phyloP scores from a whole-genome alignment of 2,888 invertebrate species.

The Platynereis dumerilii region DNA sequence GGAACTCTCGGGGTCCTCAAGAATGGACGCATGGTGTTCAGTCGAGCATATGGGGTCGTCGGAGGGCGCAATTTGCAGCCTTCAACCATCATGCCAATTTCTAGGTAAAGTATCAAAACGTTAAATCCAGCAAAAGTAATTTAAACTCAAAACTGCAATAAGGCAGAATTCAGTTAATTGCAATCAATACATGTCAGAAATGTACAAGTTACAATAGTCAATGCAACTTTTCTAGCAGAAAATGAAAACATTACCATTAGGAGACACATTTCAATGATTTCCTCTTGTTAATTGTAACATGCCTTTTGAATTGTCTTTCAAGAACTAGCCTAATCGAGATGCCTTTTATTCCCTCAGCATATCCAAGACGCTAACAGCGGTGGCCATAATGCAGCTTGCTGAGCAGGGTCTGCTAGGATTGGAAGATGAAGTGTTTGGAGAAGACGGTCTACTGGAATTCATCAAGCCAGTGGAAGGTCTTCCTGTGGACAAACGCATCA shows the following conservation, averaged over 20 bases:
- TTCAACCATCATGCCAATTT: constrained; percentile 39
- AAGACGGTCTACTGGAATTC: constrained; percentile 26
- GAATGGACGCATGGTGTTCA: constrained; percentile 3
- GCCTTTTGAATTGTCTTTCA: too few species aligned
- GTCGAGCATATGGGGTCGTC: neutral
- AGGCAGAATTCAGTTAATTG: too few species aligned
- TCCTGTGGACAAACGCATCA: constrained; percentile 42
- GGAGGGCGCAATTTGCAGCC: constrained; percentile 38
- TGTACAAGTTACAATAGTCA: too few species aligned
- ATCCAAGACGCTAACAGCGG: constrained; percentile 53
- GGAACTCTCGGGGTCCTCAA: constrained; percentile 49
- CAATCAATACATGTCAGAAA: too few species aligned
- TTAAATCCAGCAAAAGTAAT: too few species aligned
- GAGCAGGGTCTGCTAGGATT: constrained; percentile 45
- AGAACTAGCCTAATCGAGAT: too few species aligned
- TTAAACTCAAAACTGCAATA: too few species aligned
- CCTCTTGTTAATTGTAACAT: too few species aligned
- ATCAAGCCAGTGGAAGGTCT: neutral
- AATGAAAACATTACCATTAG: too few species aligned
- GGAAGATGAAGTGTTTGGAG: constrained; percentile 46
- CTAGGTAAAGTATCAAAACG: constrained; percentile 1
- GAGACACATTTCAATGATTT: too few species aligned
- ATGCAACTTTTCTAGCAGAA: too few species aligned
- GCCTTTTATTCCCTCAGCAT: constrained; percentile 36
- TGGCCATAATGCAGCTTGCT: constrained; percentile 47